Conservation (phyloP, 2,797 vertebrate genomes). For the Aselliscus stoliczkanus region DNA sequence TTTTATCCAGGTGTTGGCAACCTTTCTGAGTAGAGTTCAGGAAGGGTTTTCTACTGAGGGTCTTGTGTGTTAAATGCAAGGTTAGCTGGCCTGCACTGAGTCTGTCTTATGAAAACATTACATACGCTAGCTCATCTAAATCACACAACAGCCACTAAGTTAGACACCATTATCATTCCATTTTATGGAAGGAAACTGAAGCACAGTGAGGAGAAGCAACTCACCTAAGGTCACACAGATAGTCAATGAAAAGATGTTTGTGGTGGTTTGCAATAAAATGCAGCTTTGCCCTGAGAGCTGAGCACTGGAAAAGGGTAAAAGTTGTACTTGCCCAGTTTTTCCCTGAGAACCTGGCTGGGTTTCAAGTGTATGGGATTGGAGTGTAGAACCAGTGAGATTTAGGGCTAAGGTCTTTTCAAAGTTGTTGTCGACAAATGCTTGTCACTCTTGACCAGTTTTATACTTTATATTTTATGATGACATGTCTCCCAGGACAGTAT, state of each 20-base stretch:
- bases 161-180: not conserved
- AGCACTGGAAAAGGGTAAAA: not conserved
- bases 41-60: not conserved
- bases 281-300: not conserved
- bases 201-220: not conserved
- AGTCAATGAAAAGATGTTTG: not conserved
- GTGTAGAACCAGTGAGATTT: not conserved
- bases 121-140: not conserved
- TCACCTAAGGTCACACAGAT: not conserved
- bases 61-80: too few species aligned
- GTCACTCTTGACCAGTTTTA: not conserved
- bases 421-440: not conserved
- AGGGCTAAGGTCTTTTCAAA: not conserved
- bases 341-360: not conserved
- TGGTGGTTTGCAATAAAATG: not conserved
- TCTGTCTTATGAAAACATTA: not conserved
- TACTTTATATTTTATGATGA: not conserved
- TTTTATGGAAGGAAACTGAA: not conserved
- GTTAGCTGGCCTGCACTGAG: not conserved
- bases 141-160: not conserved
- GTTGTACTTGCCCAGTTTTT: not conserved
- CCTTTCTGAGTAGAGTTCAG: too few species aligned
- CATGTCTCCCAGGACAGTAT: not conserved
- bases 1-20: not conserved
- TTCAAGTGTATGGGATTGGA: not conserved